phyloP scores from a whole-genome alignment of 2,888 invertebrate genomes.

The Troilus luridus region DNA sequence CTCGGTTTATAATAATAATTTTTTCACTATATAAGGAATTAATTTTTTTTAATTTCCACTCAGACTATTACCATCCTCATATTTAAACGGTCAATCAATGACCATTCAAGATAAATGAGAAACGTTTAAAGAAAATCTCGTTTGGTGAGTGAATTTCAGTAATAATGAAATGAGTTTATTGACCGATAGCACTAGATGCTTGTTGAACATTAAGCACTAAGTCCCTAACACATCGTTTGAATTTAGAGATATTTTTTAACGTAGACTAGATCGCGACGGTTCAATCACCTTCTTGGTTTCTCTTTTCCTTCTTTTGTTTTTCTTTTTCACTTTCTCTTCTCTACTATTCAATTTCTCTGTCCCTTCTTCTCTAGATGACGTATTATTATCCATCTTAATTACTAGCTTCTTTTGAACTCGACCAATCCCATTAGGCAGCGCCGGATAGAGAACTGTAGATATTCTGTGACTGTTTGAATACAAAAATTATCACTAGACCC shows the following conservation, averaged over 20 bases:
- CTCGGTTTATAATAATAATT: too few relatives aligned
- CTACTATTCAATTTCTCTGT: not conserved
- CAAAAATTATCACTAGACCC: too few relatives aligned
- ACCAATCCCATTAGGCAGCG: not conserved
- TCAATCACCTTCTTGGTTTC: not conserved
- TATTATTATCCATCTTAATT: not conserved
- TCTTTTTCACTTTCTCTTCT: constrained; percentile 3
- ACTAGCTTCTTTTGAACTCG: not conserved
- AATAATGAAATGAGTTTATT: too few relatives aligned
- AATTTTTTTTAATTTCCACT: too few relatives aligned
- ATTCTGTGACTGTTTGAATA: not conserved
- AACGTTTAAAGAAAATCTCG: too few relatives aligned
- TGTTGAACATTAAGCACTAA: not conserved
- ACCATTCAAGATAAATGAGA: too few relatives aligned
- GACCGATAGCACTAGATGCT: too few relatives aligned
- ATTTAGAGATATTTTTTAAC: not conserved
- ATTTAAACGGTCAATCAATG: too few relatives aligned
- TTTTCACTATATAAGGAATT: too few relatives aligned
- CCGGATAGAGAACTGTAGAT: not conserved
- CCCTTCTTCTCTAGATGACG: not conserved
- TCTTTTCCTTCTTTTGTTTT: constrained; percentile 10
- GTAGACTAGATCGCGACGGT: not conserved
- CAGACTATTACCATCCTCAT: too few relatives aligned
- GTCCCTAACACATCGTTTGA: not conserved
- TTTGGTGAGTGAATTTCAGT: too few relatives aligned